Evolutionary conservation across 2,888 invertebrate species (phyloP).

Genomic region (Sesamia inferens): DNA sequence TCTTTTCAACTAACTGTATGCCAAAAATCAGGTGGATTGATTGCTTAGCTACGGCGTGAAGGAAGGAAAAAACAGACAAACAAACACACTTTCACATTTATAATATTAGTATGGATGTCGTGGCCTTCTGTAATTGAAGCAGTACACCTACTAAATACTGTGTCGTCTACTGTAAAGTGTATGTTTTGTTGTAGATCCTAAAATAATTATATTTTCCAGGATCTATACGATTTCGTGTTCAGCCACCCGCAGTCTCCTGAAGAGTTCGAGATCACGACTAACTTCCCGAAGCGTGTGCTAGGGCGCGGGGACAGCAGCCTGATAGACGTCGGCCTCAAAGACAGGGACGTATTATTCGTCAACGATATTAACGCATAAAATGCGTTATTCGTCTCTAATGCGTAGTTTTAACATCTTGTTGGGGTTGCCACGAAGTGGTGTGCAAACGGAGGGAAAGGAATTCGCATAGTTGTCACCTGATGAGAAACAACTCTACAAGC

Average conservation of each 20-base stretch:
- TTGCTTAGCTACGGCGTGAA: too few species aligned
- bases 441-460: conserved; percentile 26
- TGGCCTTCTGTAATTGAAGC: too few species aligned
- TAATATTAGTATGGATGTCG: too few species aligned
- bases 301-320: conserved; percentile 91
- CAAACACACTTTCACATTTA: too few species aligned
- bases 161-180: too few species aligned
- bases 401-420: conserved; percentile 41
- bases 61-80: too few species aligned
- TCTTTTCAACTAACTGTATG: too few species aligned
- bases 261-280: conserved; percentile 98
- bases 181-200: too few species aligned
- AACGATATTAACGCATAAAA: conserved; percentile 96
- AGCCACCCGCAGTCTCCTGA: conserved; percentile 98
- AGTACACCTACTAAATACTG: too few species aligned
- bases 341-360: conserved; percentile 97
- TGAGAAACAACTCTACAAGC: neutral
- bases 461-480: neutral
- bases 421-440: conserved; percentile 26
- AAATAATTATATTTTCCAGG: conserved; percentile 89
- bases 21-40: too few species aligned
- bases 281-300: conserved; percentile 97
- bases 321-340: conserved; percentile 94
- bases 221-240: conserved; percentile 98
- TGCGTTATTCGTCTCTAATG: conserved; percentile 24